Conservation (phyloP, 2,797 vertebrate species). For the Crax fasciolata region DNA sequence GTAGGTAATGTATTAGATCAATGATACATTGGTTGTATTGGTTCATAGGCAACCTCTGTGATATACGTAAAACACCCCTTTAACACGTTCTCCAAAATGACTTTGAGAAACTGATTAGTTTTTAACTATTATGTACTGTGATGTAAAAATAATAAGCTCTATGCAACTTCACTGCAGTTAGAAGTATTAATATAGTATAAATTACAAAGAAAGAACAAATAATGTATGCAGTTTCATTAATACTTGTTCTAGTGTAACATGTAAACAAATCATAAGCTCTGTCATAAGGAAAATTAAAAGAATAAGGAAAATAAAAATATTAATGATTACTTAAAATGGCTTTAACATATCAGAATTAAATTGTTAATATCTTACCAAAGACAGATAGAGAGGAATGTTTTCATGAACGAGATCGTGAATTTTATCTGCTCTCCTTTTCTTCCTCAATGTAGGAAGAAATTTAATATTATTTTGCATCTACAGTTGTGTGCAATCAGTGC, state of each 20-base stretch:
- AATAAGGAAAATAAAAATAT: background rate
- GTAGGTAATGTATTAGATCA: background rate
- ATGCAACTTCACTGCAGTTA: background rate
- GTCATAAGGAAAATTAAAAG: background rate
- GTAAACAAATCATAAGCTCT: background rate
- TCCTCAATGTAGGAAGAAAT: constrained; percentile 11
- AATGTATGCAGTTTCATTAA: background rate
- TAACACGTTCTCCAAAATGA: background rate
- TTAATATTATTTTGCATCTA: background rate
- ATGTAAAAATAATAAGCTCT: background rate
- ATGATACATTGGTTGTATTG: background rate
- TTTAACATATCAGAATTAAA: background rate
- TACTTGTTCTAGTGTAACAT: background rate
- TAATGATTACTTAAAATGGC: background rate
- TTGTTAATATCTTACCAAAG: background rate
- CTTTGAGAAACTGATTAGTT: background rate
- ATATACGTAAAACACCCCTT: background rate
- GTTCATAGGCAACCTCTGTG: background rate
- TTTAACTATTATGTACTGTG: background rate
- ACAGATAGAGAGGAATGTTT: background rate
- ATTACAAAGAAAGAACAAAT: background rate
- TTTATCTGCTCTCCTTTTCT: background rate
- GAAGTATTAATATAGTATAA: background rate
- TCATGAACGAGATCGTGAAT: background rate
- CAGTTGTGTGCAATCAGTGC: background rate